Evolutionary conservation across 2,888 invertebrate genomes (phyloP), one percentile per base, ranked within the genome.

Genomic region (Ochropleura leucogaster): DNA sequence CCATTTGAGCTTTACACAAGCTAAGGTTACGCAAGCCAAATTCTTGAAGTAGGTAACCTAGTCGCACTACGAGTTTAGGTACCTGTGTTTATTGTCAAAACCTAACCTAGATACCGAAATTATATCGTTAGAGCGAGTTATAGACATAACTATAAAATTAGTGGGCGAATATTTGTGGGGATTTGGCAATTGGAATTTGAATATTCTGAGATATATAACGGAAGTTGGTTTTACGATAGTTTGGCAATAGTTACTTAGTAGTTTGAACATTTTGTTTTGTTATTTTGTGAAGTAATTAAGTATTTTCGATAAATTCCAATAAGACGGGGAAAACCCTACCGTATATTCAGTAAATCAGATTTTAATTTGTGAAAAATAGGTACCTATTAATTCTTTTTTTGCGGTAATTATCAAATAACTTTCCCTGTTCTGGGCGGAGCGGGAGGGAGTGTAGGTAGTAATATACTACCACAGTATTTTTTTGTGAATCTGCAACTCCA

Each of bases 1-100:
- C 40, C 40, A 64, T 59, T 72, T 30, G 42, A 59, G 68, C 72
- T 77, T 68, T 68, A 69, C 64, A 70, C 78, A 72, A 74, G 74
- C 75, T 30, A 74, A 78, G 59, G 67, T 86, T 82, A 63, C 84
- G 85, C 75, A 87, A 87, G 66, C 67, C 62, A 64, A 87, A 87
- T 87, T 84, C 87, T 83, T 72, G 73, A 69, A 69, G 77, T 73
- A 68, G 67, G 77, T 74, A 68, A 73, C 74, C 66, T 85, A 72
- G 77, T 75, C 70, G 67, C 47, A 63, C 77, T 74, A 80, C 59
- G 12, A 55, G 66, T 62, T 65, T 40, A 66, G n/a, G 57, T 78
- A 72, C 74, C 69, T 79, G 74, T 49, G 68, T 76, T 77, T 72
- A 74, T 84, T 85, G 85, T 85, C 85, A 85, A 85, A 84, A 84